These are phyloP conservation scores for Papilio elwesi DNA, from an alignment of 2,888 invertebrate species.

Conservation along the genomic window DNA sequence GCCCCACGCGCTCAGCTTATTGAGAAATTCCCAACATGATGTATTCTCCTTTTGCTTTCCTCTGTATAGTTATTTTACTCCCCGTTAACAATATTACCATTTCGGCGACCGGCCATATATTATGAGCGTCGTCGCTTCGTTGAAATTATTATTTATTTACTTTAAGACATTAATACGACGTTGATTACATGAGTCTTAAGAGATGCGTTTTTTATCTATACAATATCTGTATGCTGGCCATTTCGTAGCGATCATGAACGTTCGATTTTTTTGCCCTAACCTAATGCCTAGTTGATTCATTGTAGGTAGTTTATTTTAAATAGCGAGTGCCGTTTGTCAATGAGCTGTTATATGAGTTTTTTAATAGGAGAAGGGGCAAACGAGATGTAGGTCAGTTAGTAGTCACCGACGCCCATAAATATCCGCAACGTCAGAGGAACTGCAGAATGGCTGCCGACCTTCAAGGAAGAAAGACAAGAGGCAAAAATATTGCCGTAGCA, in stretches of 20 bases:
- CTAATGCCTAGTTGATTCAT: background rate
- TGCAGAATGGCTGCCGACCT: too few relatives aligned
- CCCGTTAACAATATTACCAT: slow-evolving; percentile 83
- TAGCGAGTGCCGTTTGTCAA: background rate
- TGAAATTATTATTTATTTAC: slow-evolving; percentile 63
- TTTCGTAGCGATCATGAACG: background rate
- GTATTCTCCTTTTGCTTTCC: slow-evolving; percentile 79
- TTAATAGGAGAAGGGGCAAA: too few relatives aligned
- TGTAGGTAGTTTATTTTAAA: background rate
- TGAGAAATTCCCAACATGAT: slow-evolving; percentile 82
- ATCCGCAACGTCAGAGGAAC: too few relatives aligned
- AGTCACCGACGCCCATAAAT: too few relatives aligned
- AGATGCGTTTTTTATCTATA: slow-evolving; percentile 1
- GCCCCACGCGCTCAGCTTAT: slow-evolving; percentile 80
- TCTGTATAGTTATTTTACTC: slow-evolving; percentile 73
- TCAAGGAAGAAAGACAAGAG: too few relatives aligned
- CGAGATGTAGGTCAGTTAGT: too few relatives aligned
- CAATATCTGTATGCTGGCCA: background rate
- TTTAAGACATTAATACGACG: slow-evolving; percentile 51
- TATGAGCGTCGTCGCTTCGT: slow-evolving; percentile 60
- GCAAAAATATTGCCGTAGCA: too few relatives aligned
- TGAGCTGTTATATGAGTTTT: background rate
- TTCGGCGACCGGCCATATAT: slow-evolving; percentile 78
- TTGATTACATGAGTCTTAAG: slow-evolving; percentile 28
- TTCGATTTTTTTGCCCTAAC: background rate